These are phyloP conservation scores for Cyclura pinguis DNA, from an alignment of 2,797 vertebrate genomes.

Conservation along the genomic window DNA sequence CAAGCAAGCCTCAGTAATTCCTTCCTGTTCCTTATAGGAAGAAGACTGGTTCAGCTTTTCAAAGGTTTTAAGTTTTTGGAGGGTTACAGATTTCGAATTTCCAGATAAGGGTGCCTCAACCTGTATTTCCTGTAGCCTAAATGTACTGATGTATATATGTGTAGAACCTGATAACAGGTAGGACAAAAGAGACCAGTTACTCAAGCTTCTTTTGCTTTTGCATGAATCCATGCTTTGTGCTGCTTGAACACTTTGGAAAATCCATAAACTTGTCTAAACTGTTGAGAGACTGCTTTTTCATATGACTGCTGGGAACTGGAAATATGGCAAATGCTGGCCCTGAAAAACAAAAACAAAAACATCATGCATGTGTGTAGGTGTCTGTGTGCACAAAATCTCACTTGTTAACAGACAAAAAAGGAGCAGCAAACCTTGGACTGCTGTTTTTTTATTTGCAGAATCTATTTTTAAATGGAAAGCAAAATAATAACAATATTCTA, in stretches of 20 bases:
- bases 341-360: not conserved
- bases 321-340: not conserved
- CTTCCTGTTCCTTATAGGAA: no score
- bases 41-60: no score
- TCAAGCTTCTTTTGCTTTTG: not conserved
- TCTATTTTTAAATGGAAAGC: not conserved
- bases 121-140: not conserved
- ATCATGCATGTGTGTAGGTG: not conserved
- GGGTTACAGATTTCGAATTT: no score
- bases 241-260: not conserved
- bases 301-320: not conserved
- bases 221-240: not conserved
- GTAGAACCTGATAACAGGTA: not conserved
- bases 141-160: not conserved
- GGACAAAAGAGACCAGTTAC: not conserved
- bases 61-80: no score
- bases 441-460: constrained; percentile 1
- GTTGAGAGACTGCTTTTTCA: not conserved
- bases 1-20: no score
- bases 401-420: not conserved
- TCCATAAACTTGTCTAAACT: not conserved
- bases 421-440: no score
- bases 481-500: constrained; percentile 7
- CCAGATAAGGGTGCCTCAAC: no score
- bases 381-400: not conserved